Percentiles rank a stretch among this genome's conserved stretches.
Evolutionary conservation across 2,888 invertebrate genomes (phyloP).

Genomic region (Stenotaenia linearis): DNA sequence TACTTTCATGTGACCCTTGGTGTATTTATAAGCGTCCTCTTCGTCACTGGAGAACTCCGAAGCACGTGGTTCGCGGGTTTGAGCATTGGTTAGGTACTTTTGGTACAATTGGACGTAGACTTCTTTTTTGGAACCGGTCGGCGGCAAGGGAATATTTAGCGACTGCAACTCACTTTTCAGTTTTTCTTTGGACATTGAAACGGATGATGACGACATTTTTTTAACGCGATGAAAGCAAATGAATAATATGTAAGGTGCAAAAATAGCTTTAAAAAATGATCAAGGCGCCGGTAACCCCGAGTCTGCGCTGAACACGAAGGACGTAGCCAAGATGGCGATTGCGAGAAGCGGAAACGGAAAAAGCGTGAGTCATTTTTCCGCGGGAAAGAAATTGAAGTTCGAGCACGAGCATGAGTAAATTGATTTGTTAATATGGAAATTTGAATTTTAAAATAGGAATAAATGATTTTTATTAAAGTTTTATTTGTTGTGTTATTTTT

Average conservation of each 20-base stretch:
- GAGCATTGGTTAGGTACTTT: neutral
- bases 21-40: neutral
- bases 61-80: neutral
- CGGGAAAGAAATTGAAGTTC: neutral
- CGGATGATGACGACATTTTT: neutral
- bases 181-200: conserved; percentile 21
- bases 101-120: conserved; percentile 27
- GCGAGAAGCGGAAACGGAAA: neutral
- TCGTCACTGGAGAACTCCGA: conserved; percentile 31
- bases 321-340: neutral
- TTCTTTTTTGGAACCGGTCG: conserved; percentile 30
- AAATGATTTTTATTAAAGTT: no score
- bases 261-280: neutral
- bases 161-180: conserved; percentile 29
- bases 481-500: no score
- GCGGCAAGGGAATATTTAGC: neutral
- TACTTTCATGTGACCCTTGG: neutral
- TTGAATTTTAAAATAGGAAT: no score
- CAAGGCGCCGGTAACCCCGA: neutral
- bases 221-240: neutral
- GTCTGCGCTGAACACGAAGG: neutral
- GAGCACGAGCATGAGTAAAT: no score
- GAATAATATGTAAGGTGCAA: neutral
- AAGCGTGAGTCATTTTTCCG: neutral
- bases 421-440: no score